Evolutionary conservation across 2,888 invertebrate species (phyloP).

Genomic region (Rutpela maculata): DNA sequence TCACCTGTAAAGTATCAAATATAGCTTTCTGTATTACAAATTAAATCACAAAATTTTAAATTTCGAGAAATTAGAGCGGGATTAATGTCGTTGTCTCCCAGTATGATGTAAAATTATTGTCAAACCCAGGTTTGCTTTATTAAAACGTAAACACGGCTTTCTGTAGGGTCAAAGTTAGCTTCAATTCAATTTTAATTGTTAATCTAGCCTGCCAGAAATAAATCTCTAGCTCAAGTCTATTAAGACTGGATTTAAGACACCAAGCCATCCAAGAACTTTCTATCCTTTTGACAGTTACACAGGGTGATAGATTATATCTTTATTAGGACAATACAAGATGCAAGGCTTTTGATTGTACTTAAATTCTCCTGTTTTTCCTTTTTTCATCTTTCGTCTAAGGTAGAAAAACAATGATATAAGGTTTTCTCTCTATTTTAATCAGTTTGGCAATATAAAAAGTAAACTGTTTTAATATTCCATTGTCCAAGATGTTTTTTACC

Average conservation of each 20-base stretch:
- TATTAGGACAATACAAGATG: background rate
- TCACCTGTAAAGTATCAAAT: too few relatives aligned
- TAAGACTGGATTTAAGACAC: background rate
- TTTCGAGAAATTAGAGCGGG: too few relatives aligned
- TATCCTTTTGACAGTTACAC: slow-evolving; percentile 2
- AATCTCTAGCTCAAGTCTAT: background rate
- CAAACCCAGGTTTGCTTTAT: background rate
- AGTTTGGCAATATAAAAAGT: too few relatives aligned
- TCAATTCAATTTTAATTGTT: background rate
- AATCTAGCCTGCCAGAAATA: slow-evolving; percentile 7
- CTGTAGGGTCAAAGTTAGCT: background rate
- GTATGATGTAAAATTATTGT: too few relatives aligned
- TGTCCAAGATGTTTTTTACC: too few relatives aligned
- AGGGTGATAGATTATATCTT: background rate
- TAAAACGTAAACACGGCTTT: background rate
- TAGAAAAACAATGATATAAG: background rate
- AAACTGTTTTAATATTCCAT: too few relatives aligned
- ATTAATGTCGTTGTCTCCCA: too few relatives aligned
- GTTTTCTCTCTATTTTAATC: too few relatives aligned
- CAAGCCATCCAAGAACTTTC: background rate
- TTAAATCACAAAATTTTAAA: too few relatives aligned
- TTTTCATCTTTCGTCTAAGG: background rate
- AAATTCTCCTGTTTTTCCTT: background rate
- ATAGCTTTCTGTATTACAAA: too few relatives aligned
- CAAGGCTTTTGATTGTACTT: background rate